These are phyloP conservation scores for Gastrophysa polygoni DNA, from an alignment of 2,888 invertebrate species.

Conservation along the genomic window DNA sequence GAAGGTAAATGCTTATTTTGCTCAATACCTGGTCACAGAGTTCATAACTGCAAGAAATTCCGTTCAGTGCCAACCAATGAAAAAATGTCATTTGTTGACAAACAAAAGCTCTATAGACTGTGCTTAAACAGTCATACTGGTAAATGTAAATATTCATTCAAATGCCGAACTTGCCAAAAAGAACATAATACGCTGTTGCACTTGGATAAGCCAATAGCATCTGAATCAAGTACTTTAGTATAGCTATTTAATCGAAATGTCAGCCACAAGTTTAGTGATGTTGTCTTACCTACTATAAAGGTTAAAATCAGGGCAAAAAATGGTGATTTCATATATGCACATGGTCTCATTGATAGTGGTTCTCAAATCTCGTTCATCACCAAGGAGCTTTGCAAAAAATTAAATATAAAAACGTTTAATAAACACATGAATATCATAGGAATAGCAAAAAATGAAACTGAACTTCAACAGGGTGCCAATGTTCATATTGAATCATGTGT, in stretches of 20 bases:
- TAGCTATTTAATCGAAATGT: not conserved
- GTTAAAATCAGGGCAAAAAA: not conserved
- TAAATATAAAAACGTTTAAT: slow-evolving; percentile 1
- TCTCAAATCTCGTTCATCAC: slow-evolving; percentile 12
- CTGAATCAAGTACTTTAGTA: not conserved
- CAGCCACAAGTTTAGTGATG: not conserved
- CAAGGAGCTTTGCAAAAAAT: not conserved
- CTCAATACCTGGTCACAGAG: slow-evolving; percentile 13
- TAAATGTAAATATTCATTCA: slow-evolving; percentile 12
- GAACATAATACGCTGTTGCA: slow-evolving; percentile 12
- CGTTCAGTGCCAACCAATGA: not conserved
- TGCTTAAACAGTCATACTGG: slow-evolving; percentile 8
- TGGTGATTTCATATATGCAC: not conserved
- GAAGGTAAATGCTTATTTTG: slow-evolving; percentile 9
- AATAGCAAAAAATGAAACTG: slow-evolving; percentile 4
- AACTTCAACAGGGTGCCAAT: not conserved
- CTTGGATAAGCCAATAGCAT: not conserved
- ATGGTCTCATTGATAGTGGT: slow-evolving; percentile 12
- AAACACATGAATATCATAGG: slow-evolving; percentile 1
- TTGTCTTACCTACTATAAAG: not conserved
- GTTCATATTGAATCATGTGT: slow-evolving; percentile 10
- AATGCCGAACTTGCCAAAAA: slow-evolving; percentile 8
- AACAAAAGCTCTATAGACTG: slow-evolving; percentile 1
- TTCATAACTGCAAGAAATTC: slow-evolving; percentile 22
- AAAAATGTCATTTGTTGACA: slow-evolving; percentile 10